Conservation (phyloP, 92 coral and sea anemone genomes). For the Pocillopora meandrina region DNA sequence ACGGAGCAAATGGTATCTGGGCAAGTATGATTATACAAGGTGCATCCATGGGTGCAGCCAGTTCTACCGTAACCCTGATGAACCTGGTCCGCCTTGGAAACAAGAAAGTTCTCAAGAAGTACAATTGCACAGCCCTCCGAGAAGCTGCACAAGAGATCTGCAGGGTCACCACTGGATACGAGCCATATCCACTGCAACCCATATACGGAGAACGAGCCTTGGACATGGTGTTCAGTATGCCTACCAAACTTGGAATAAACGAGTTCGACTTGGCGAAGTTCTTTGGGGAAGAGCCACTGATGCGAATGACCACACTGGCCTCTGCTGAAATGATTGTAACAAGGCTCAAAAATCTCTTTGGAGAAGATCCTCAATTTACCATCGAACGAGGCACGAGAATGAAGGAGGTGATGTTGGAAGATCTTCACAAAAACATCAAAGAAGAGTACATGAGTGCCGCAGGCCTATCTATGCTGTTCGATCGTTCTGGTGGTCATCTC, state of each 20-base stretch:
- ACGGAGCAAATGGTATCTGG: slow-evolving; percentile 71
- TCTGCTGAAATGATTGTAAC: slow-evolving; percentile 61
- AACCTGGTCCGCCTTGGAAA: slow-evolving; percentile 70
- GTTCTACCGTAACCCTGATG: slow-evolving; percentile 56
- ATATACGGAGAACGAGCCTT: slow-evolving; percentile 79
- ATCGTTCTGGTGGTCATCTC: slow-evolving; percentile 77
- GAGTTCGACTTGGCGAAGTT: slow-evolving; percentile 70
- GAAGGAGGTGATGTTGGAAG: slow-evolving; percentile 79
- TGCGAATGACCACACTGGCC: slow-evolving; percentile 79
- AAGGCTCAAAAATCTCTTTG: slow-evolving; percentile 65
- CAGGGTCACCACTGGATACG: slow-evolving; percentile 67
- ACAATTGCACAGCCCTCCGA: slow-evolving; percentile 66
- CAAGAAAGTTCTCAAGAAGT: slow-evolving; percentile 52
- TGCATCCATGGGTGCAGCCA: slow-evolving; percentile 64
- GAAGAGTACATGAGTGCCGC: slow-evolving; percentile 82
- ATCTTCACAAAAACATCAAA: slow-evolving; percentile 69
- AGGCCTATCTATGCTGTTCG: slow-evolving; percentile 70
- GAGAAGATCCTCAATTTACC: slow-evolving; percentile 73
- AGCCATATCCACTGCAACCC: slow-evolving; percentile 62
- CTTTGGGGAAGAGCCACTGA: slow-evolving; percentile 73
- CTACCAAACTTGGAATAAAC: slow-evolving; percentile 45
- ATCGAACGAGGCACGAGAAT: slow-evolving; percentile 68
- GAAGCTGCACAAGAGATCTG: slow-evolving; percentile 68
- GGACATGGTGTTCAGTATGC: slow-evolving; percentile 76
- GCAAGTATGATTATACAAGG: slow-evolving; percentile 66